Evolutionary conservation across 2,113 vertebrate genomes (phyloP).

Genomic region (Erythrocebus patas): DNA sequence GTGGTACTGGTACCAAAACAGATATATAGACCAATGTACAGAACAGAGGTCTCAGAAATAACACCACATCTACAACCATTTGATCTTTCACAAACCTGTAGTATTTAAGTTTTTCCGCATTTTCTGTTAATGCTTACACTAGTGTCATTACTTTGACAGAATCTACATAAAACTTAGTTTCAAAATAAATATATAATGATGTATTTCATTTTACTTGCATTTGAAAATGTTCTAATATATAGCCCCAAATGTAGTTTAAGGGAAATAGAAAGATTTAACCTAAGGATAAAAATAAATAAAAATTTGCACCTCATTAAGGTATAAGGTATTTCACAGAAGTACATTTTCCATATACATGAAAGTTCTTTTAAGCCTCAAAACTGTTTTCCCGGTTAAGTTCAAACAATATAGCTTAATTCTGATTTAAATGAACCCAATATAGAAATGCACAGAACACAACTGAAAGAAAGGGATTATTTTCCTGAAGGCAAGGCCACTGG

Average conservation of each 20-base stretch:
- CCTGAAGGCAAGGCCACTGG: background rate
- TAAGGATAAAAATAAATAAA: background rate
- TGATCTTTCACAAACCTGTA: too few species aligned
- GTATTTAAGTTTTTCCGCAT: background rate
- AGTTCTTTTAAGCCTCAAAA: background rate
- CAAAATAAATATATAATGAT: background rate
- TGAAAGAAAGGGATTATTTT: background rate
- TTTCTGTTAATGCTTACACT: background rate
- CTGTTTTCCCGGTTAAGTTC: background rate
- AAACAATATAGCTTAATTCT: background rate
- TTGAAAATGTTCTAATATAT: background rate
- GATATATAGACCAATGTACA: too few species aligned
- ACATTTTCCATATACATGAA: background rate
- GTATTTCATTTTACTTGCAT: background rate
- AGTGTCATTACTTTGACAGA: background rate
- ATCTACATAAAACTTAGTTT: background rate
- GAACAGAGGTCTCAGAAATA: too few species aligned
- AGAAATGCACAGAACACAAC: background rate
- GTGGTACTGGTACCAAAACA: too few species aligned
- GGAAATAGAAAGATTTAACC: background rate
- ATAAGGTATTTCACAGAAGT: background rate
- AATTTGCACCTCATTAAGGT: background rate
- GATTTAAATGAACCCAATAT: background rate
- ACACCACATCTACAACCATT: too few species aligned
- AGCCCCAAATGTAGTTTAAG: background rate